phyloP scores from a whole-genome alignment of 2,797 vertebrate species.

The Lagodon rhomboides region DNA sequence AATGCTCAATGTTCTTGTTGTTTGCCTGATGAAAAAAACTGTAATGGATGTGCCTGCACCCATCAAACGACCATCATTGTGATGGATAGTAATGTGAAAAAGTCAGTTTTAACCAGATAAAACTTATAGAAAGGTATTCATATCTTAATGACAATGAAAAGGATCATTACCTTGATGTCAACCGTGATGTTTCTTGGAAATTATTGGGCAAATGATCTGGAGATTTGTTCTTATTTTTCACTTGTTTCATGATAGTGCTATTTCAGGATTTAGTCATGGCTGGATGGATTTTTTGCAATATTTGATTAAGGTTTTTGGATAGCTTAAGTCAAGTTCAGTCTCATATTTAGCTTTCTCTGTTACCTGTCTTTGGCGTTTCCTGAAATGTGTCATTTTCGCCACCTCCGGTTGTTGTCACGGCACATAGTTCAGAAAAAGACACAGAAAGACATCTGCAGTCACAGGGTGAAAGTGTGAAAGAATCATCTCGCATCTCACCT shows the following conservation, averaged over 20 bases:
- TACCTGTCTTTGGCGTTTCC: not conserved
- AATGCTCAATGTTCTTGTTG: not conserved
- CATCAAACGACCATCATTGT: not conserved
- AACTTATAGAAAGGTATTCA: not conserved
- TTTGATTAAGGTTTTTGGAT: not conserved
- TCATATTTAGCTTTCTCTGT: not conserved
- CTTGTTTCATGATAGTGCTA: not conserved
- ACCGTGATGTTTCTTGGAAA: not conserved
- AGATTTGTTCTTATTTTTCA: not conserved
- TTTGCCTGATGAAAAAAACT: not conserved
- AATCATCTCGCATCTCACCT: conserved; percentile 74
- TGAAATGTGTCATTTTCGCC: not conserved
- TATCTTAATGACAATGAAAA: not conserved
- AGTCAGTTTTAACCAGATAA: not conserved
- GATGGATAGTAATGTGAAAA: not conserved
- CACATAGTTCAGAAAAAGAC: conserved; percentile 14
- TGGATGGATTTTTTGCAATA: not conserved
- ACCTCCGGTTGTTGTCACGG: conserved; percentile 16
- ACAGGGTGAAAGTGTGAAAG: conserved; percentile 49
- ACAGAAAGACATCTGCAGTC: conserved; percentile 40
- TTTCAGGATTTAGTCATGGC: not conserved
- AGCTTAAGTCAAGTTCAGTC: not conserved
- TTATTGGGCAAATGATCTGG: not conserved
- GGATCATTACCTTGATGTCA: not conserved
- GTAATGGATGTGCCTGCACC: not conserved